These are phyloP conservation scores for Acanthurus tractus DNA, from an alignment of 2,797 vertebrate genomes.

Conservation along the genomic window DNA sequence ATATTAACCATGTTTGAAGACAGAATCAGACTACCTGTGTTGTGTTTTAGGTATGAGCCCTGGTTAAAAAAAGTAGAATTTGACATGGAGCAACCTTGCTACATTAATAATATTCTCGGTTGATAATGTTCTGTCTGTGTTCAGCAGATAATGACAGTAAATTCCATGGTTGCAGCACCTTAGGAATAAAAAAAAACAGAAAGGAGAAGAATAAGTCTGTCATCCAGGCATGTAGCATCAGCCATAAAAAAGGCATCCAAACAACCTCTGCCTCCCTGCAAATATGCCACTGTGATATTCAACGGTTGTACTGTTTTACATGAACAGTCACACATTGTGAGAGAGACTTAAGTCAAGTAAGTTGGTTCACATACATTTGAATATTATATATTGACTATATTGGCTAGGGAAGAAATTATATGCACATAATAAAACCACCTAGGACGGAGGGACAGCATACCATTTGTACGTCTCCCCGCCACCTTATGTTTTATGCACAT, in stretches of 20 bases:
- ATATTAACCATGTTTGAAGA: not conserved
- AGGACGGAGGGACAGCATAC: constrained; percentile 47
- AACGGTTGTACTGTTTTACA: constrained; percentile 34
- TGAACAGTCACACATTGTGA: constrained; percentile 21
- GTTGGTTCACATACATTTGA: constrained; percentile 39
- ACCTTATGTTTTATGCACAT: constrained; percentile 76
- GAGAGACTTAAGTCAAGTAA: constrained; percentile 9
- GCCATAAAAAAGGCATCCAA: constrained; percentile 11
- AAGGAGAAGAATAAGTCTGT: constrained; percentile 1
- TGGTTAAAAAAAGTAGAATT: constrained; percentile 1
- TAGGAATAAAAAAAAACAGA: constrained; percentile 1
- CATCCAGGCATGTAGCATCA: not conserved
- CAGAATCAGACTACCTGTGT: not conserved
- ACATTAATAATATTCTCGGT: not conserved
- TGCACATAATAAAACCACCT: constrained; percentile 68
- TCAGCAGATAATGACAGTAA: constrained; percentile 21
- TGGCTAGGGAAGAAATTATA: constrained; percentile 36
- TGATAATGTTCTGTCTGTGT: constrained; percentile 14
- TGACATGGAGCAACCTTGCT: not conserved
- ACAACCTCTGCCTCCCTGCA: constrained; percentile 29
- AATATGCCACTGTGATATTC: constrained; percentile 33
- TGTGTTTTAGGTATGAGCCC: not conserved
- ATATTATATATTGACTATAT: constrained; percentile 46
- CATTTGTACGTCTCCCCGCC: constrained; percentile 57
- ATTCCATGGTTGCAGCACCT: constrained; percentile 10